Conservation (phyloP, 1,140 invertebrate species). For the Mylabris phalerata region DNA sequence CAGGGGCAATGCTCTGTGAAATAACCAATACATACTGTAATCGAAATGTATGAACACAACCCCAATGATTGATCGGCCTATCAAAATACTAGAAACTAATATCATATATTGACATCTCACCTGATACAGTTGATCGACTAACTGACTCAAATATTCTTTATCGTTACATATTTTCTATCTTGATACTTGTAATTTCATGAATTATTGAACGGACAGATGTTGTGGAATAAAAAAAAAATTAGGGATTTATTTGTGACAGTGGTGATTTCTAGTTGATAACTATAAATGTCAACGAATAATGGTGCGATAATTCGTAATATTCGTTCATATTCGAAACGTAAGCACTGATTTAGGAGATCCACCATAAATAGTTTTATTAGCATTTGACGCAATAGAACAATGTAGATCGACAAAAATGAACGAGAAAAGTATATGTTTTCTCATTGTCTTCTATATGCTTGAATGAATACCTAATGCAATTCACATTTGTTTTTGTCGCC, state of each 20-base stretch:
- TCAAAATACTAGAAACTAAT: conserved; percentile 17
- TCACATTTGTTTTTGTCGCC: conserved; percentile 41
- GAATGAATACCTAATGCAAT: conserved; percentile 40
- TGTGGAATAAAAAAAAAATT: too few relatives aligned
- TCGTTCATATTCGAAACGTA: conserved; percentile 8
- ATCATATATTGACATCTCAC: conserved; percentile 19
- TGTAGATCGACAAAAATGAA: conserved; percentile 27
- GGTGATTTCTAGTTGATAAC: too few relatives aligned
- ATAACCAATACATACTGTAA: conserved; percentile 24
- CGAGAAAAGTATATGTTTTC: conserved; percentile 26
- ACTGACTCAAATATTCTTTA: neutral
- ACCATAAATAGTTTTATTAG: conserved; percentile 33
- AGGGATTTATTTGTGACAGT: too few relatives aligned
- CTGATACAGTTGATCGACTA: conserved; percentile 10
- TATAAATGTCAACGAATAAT: too few relatives aligned
- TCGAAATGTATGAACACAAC: conserved; percentile 16
- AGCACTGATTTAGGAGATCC: conserved; percentile 18
- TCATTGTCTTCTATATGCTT: conserved; percentile 22
- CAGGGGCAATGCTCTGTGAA: conserved; percentile 23
- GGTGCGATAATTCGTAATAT: conserved; percentile 1
- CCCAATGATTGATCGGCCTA: conserved; percentile 18
- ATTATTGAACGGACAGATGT: too few relatives aligned
- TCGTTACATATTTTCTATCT: too few relatives aligned
- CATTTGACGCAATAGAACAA: conserved; percentile 22
- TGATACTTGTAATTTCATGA: too few relatives aligned